Conservation (phyloP, 2,888 invertebrate genomes). For the Chymomyza caudatula region DNA sequence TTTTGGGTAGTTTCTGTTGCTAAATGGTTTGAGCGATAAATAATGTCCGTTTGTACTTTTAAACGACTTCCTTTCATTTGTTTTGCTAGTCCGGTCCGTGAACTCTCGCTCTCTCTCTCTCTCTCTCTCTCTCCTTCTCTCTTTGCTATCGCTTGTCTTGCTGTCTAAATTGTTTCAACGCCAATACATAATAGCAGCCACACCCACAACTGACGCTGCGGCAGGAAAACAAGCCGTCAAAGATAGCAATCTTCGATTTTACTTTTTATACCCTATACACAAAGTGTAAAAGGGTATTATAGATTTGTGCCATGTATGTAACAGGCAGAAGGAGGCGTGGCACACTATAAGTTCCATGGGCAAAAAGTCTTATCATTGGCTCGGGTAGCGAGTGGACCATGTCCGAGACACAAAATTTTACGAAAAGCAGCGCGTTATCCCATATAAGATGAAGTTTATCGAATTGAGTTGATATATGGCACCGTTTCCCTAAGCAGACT, state of each 20-base stretch:
- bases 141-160: constrained; percentile 12
- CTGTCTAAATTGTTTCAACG: constrained; percentile 76
- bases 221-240: constrained; percentile 70
- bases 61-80: constrained; percentile 77
- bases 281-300: no score
- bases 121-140: not conserved
- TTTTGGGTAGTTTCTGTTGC: constrained; percentile 56
- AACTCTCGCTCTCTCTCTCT: not conserved
- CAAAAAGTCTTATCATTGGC: no score
- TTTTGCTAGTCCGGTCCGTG: constrained; percentile 44
- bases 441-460: no score
- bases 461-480: no score
- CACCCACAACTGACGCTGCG: constrained; percentile 38
- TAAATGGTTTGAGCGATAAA: constrained; percentile 76
- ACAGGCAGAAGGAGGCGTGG: no score
- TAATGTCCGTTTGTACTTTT: constrained; percentile 78
- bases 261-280: no score
- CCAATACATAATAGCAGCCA: constrained; percentile 75
- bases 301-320: no score
- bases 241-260: constrained; percentile 77
- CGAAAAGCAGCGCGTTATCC: no score
- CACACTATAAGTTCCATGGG: no score
- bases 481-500: no score
- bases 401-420: no score
- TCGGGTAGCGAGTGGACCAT: no score